Conservation (phyloP, 2,888 invertebrate genomes). For the Drosophila kanekoi region DNA sequence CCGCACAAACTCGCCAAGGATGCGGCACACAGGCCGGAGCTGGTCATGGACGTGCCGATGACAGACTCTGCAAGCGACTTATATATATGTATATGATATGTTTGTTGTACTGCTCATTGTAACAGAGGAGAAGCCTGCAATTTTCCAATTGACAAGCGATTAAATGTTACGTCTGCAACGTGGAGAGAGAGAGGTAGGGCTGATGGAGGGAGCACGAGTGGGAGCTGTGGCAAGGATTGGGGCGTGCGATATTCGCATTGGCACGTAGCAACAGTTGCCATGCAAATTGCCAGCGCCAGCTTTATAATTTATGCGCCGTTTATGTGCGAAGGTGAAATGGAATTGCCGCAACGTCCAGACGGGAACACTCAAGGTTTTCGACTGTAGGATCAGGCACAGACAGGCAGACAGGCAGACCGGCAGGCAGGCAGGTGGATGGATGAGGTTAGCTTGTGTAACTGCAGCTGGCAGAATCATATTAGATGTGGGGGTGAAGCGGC, state of each 20-base stretch:
- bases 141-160: conserved; percentile 66
- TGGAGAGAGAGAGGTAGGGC: conserved; percentile 24
- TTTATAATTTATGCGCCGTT: conserved; percentile 58
- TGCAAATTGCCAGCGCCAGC: conserved; percentile 69
- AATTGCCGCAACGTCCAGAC: conserved; percentile 32
- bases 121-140: conserved; percentile 22
- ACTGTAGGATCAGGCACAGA: background rate
- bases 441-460: conserved; percentile 16
- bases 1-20: conserved; percentile 51
- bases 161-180: conserved; percentile 45
- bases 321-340: conserved; percentile 76
- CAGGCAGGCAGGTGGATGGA: background rate
- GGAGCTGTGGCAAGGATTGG: conserved; percentile 25
- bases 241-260: conserved; percentile 12
- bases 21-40: conserved; percentile 15
- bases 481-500: conserved; percentile 38
- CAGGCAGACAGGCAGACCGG: too few relatives aligned
- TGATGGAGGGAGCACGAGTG: background rate
- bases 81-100: too few relatives aligned
- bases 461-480: conserved; percentile 34
- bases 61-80: conserved; percentile 10
- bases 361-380: background rate
- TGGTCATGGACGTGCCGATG: conserved; percentile 37
- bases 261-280: conserved; percentile 64
- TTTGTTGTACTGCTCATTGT: too few relatives aligned